phyloP scores from a whole-genome alignment of 2,113 vertebrate genomes.

The Baryphthengus martii region DNA sequence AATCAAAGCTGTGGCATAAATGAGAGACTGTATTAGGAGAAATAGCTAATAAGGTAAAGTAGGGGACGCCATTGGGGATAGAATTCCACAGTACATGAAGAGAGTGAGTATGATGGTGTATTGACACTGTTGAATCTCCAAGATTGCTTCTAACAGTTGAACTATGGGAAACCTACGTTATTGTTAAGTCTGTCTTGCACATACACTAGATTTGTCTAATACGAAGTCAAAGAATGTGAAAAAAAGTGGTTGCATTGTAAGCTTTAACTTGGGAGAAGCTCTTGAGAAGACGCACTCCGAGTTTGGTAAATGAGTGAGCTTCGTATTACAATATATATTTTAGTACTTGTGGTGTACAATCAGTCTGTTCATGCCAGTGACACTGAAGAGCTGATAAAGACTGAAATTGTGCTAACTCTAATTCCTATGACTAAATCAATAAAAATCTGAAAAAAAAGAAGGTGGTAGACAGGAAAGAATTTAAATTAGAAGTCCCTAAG shows the following conservation, averaged over 20 bases:
- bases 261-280: background rate
- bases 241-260: background rate
- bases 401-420: background rate
- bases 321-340: background rate
- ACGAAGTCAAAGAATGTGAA: background rate
- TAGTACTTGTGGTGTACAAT: background rate
- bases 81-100: background rate
- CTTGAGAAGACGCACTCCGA: background rate
- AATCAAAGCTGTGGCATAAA: background rate
- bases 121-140: background rate
- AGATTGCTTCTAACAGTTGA: background rate
- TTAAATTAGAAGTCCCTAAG: background rate
- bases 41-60: background rate
- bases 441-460: background rate
- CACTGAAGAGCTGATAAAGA: background rate
- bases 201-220: background rate
- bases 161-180: too few species aligned
- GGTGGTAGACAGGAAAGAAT: background rate
- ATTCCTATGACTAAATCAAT: background rate
- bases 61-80: background rate
- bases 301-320: background rate
- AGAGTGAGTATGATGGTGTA: background rate
- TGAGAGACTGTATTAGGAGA: background rate
- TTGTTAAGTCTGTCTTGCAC: too few species aligned
- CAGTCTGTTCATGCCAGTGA: fast-evolving